Evolutionary conservation across 1,140 invertebrate species (phyloP).

Genomic region (Hycleus cichorii): DNA sequence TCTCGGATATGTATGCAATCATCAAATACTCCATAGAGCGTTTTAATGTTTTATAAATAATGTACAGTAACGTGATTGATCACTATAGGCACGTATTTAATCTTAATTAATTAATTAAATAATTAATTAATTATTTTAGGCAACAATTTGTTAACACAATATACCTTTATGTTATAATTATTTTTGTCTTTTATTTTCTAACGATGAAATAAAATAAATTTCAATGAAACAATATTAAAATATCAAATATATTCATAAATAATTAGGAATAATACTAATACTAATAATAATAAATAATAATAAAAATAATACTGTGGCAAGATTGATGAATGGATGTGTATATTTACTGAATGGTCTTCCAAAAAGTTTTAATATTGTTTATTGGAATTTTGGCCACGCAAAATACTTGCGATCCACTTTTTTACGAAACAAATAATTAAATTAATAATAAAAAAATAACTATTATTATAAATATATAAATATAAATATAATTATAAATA

Average conservation of each 20-base stretch:
- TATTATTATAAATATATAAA: not conserved
- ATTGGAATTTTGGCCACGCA: constrained; percentile 15
- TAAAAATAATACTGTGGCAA: constrained; percentile 6
- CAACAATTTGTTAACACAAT: not conserved
- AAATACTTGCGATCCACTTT: constrained; percentile 9
- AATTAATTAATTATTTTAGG: not conserved
- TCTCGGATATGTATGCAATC: constrained; percentile 20
- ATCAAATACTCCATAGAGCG: constrained; percentile 19
- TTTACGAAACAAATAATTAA: constrained; percentile 13
- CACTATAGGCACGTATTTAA: constrained; percentile 23
- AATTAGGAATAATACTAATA: constrained; percentile 10
- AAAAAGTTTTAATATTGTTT: constrained; percentile 24
- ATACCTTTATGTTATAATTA: no score
- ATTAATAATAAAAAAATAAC: not conserved
- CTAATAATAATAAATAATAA: constrained; percentile 4
- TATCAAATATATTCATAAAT: constrained; percentile 13
- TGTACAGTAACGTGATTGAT: constrained; percentile 22
- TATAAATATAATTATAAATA: not conserved
- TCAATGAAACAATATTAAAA: constrained; percentile 18
- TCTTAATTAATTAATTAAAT: not conserved
- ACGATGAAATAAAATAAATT: not conserved
- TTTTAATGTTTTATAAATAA: constrained; percentile 24
- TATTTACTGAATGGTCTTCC: constrained; percentile 26
- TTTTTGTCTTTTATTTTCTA: not conserved
- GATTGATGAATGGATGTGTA: constrained; percentile 17